phyloP scores from a whole-genome alignment of 35 echinoderm and acorn worm genomes.

The Ophiothrix spiculata region DNA sequence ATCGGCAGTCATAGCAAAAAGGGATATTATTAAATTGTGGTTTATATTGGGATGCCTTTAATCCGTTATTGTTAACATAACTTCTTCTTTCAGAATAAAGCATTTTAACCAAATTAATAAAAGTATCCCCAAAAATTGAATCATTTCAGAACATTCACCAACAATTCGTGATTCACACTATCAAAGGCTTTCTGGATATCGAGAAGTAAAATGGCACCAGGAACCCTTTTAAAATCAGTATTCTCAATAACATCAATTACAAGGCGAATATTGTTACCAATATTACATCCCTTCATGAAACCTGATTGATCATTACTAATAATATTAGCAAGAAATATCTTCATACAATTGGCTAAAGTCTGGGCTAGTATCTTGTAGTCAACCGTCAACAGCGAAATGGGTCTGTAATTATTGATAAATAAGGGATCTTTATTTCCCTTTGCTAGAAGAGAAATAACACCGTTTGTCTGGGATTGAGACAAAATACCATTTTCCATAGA shows the following conservation, averaged over 20 bases:
- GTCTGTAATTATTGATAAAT: not conserved
- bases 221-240: not conserved
- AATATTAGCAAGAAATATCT: not conserved
- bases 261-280: slow-evolving; percentile 14
- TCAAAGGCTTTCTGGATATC: slow-evolving; percentile 11
- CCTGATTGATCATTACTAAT: slow-evolving; percentile 8
- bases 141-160: not conserved
- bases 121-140: slow-evolving; percentile 17
- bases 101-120: slow-evolving; percentile 1
- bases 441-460: not conserved
- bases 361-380: slow-evolving; percentile 2
- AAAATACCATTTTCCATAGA: slow-evolving; percentile 11
- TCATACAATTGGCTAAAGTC: not conserved
- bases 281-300: slow-evolving; percentile 12
- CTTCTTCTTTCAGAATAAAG: not conserved
- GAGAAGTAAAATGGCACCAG: not conserved
- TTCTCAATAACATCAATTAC: slow-evolving; percentile 12
- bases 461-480: slow-evolving; percentile 1
- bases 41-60: no score
- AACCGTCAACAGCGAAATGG: not conserved
- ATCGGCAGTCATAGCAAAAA: no score
- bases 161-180: not conserved
- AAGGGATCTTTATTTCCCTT: not conserved
- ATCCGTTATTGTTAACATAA: slow-evolving; percentile 6
- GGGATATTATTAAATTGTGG: no score